phyloP scores from a whole-genome alignment of 2,113 vertebrate species.

The Plestiodon gilberti region DNA sequence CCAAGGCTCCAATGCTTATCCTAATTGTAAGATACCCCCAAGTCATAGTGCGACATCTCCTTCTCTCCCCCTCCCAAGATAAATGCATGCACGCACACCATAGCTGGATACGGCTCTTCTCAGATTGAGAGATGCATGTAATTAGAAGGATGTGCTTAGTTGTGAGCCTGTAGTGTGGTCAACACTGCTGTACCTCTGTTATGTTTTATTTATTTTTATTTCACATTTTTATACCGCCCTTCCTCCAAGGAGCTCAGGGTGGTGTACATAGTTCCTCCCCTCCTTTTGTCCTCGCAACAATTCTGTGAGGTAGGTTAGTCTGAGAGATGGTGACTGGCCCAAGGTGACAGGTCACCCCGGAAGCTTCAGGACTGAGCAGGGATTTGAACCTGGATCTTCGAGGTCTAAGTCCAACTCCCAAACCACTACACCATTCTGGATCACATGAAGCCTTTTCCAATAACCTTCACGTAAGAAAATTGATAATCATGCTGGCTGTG shows the following conservation, averaged over 20 bases:
- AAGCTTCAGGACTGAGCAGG: no score
- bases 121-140: neutral
- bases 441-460: no score
- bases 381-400: no score
- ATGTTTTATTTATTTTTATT: neutral
- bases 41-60: neutral
- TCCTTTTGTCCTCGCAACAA: no score
- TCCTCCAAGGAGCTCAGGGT: no score
- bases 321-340: no score
- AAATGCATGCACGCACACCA: neutral
- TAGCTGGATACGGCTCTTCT: neutral
- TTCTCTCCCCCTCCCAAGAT: neutral
- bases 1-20: neutral
- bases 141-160: neutral
- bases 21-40: neutral
- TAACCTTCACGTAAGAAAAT: neutral
- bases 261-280: no score
- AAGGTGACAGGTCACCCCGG: no score
- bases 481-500: neutral
- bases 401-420: no score
- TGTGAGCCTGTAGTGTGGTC: neutral
- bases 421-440: no score
- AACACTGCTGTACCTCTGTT: neutral
- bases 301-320: no score
- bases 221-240: no score